A percentile compares a stretch with the other conserved stretches of the same genome.
Evolutionary conservation across 2,113 vertebrate species (phyloP).

Genomic region (Pangasianodon hypophthalmus): DNA sequence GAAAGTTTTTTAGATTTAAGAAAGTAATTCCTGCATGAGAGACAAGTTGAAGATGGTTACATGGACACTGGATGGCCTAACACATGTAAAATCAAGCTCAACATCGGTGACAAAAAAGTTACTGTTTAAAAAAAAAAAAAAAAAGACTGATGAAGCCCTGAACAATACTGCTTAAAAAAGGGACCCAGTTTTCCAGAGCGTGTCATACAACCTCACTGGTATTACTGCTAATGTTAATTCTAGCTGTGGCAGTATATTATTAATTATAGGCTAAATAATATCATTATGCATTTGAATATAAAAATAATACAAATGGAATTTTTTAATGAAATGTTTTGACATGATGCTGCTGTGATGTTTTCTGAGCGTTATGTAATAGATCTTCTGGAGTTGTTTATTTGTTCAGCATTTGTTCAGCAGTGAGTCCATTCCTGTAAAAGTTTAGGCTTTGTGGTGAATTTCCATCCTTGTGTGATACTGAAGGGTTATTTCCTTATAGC

Average conservation of each 20-base stretch:
- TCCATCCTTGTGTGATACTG: neutral
- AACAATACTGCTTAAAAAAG: neutral
- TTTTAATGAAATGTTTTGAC: conserved; percentile 19
- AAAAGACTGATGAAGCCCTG: no score
- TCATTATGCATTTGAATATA: neutral
- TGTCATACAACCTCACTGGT: neutral
- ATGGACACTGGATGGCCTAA: no score
- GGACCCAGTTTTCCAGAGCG: neutral
- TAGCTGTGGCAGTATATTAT: neutral
- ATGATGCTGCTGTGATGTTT: conserved; percentile 14
- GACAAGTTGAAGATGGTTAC: no score
- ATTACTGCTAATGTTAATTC: neutral
- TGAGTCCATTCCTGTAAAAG: conserved; percentile 9
- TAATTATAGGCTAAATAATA: neutral
- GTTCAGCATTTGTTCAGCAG: neutral
- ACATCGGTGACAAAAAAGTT: no score
- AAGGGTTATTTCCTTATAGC: conserved; percentile 55
- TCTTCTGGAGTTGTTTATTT: neutral
- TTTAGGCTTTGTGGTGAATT: conserved; percentile 3
- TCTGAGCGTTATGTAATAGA: neutral
- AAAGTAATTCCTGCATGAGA: no score
- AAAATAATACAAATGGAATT: neutral
- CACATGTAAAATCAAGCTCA: no score
- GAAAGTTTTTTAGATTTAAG: no score
- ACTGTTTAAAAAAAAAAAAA: no score